A percentile compares a stretch with the other conserved stretches of the same genome.
phyloP scores from a whole-genome alignment of 1,140 invertebrate genomes.

The Cecropterus lyciades region DNA sequence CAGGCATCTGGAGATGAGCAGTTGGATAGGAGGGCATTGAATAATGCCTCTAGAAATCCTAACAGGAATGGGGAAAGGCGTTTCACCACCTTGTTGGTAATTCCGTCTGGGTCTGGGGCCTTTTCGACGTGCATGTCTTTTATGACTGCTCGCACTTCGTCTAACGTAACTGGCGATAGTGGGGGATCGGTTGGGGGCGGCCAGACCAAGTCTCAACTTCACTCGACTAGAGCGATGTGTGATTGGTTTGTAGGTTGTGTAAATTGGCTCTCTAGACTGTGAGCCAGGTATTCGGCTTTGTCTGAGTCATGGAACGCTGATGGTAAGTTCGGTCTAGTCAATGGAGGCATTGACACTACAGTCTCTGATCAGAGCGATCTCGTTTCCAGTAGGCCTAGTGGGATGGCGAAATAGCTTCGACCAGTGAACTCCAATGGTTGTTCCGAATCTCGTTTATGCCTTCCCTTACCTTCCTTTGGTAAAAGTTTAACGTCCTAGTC shows the following conservation, averaged over 20 bases:
- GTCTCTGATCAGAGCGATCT: slow-evolving; percentile 14
- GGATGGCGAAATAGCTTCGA: too few species aligned
- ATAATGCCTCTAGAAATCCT: not conserved
- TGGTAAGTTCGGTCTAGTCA: slow-evolving; percentile 10
- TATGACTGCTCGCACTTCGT: not conserved
- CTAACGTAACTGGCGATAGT: not conserved
- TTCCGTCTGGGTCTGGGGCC: not conserved
- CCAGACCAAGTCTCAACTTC: not conserved
- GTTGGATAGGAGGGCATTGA: slow-evolving; percentile 7
- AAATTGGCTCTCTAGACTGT: slow-evolving; percentile 32
- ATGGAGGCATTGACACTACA: not conserved
- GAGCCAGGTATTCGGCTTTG: slow-evolving; percentile 41
- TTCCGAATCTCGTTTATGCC: too few species aligned
- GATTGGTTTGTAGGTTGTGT: not conserved
- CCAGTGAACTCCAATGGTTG: too few species aligned
- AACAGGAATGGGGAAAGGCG: not conserved
- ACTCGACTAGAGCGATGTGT: not conserved
- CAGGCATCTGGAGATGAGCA: slow-evolving; percentile 15
- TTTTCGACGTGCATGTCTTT: not conserved
- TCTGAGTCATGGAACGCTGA: slow-evolving; percentile 39
- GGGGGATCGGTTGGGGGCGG: not conserved
- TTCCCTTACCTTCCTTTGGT: too few species aligned
- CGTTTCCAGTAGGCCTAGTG: slow-evolving; percentile 14
- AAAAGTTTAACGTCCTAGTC: too few species aligned
- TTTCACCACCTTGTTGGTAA: slow-evolving; percentile 10